These are phyloP conservation scores for Coelinius sp. DNA, from an alignment of 2,888 invertebrate genomes.

Conservation along the genomic window DNA sequence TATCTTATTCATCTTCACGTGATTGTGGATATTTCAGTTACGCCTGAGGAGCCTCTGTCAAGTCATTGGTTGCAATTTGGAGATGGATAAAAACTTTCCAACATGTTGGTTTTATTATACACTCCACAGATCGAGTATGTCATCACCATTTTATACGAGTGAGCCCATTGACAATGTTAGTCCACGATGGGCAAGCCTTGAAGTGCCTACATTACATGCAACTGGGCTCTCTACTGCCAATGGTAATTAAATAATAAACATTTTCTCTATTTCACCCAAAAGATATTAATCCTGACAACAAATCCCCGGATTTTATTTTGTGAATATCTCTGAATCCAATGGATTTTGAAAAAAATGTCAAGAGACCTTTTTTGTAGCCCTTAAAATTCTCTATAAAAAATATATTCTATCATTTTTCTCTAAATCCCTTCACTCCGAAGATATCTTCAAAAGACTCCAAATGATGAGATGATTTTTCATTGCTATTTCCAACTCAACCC, in stretches of 20 bases:
- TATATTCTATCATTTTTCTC: too few species aligned
- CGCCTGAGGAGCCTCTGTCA: slow-evolving; percentile 85
- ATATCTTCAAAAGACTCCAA: too few species aligned
- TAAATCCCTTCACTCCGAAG: too few species aligned
- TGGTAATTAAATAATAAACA: slow-evolving; percentile 63
- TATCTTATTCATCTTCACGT: slow-evolving; percentile 17
- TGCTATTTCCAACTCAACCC: too few species aligned
- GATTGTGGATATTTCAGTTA: slow-evolving; percentile 72
- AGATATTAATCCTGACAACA: too few species aligned
- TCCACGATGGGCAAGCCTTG: slow-evolving; percentile 87
- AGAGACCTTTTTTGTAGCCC: too few species aligned
- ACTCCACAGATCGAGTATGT: slow-evolving; percentile 84
- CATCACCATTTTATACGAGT: slow-evolving; percentile 88
- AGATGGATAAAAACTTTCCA: slow-evolving; percentile 71
- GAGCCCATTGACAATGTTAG: slow-evolving; percentile 80
- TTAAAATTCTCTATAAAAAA: too few species aligned
- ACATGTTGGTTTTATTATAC: slow-evolving; percentile 82
- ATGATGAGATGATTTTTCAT: too few species aligned
- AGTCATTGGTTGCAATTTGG: slow-evolving; percentile 78
- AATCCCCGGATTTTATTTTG: too few species aligned
- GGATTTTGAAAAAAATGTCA: too few species aligned
- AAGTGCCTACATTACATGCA: slow-evolving; percentile 75
- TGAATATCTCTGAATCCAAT: too few species aligned
- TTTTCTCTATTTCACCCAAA: too few species aligned
- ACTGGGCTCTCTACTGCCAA: slow-evolving; percentile 69